Percentiles rank a stretch among this genome's conserved stretches.
phyloP scores from a whole-genome alignment of 2,888 invertebrate species.

The Argyresthia albistria region DNA sequence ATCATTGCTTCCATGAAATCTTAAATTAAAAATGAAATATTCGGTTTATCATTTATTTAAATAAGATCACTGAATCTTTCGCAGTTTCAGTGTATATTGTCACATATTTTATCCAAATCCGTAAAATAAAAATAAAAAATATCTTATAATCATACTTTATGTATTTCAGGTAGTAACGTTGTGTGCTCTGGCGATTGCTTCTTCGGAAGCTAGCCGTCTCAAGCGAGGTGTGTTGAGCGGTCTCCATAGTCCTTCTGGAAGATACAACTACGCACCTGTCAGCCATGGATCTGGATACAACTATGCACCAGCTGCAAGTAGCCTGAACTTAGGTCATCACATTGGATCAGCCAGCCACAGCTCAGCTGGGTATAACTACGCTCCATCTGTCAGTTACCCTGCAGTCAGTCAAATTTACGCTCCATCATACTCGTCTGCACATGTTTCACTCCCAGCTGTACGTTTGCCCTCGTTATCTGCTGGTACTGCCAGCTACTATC shows the following conservation, averaged over 20 bases:
- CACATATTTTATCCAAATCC: too few relatives aligned
- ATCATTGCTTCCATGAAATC: too few relatives aligned
- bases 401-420: background rate
- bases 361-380: conserved; percentile 11
- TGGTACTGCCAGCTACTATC: conserved; percentile 12
- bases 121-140: background rate
- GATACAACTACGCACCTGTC: conserved; percentile 4
- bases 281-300: background rate
- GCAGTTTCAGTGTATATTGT: too few relatives aligned
- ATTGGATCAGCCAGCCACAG: background rate
- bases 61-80: too few relatives aligned
- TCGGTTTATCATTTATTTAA: too few relatives aligned
- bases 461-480: conserved; percentile 5
- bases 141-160: background rate
- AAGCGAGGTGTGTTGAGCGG: conserved; percentile 30
- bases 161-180: conserved; percentile 11
- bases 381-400: conserved; percentile 5
- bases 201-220: conserved; percentile 22
- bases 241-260: conserved; percentile 8
- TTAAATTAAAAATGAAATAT: too few relatives aligned
- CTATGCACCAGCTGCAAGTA: background rate
- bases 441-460: conserved; percentile 5
- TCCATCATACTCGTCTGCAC: conserved; percentile 10
- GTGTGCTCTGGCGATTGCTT: conserved; percentile 21
- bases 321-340: background rate